Base-by-base conservation (phyloP, 2,797 vertebrate genomes). In the Bradypus variegatus region DNA sequence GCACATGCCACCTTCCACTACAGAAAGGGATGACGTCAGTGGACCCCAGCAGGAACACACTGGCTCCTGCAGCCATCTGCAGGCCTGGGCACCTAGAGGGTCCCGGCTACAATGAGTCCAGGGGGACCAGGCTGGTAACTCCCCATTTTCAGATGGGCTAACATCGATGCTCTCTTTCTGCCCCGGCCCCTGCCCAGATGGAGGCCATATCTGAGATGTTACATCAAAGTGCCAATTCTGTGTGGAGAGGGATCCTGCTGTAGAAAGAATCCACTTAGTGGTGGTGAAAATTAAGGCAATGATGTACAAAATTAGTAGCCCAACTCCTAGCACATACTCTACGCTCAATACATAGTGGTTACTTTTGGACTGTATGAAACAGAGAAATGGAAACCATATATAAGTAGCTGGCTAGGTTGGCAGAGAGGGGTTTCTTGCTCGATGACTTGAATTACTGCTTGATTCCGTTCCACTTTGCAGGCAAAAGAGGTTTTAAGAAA, bases 401-500 rank as follows among this genome's bases (percentile, higher is more conserved):
- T n/a, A 90, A 86, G 89, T 62, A 55, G 65, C 48, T 69, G 48
- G 38, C 27, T 62, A 13, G 33, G 64, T 41, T n/a, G 45, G 58
- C 13, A 75, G 29, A 73, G 55, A 55, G 55, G 25, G 23, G 14
- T 58, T 88, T 89, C 70, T 93, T 36, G 15, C 80, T 77, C 82
- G 60, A 94, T 88, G 70, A 58, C 36, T 62, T 86, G 60, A 48
- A 73, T 53, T 27, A 38, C n/a, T 62, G 78, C 65, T 82, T 69
- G 79, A 67, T 36, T 88, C 50, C 72, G 77, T 73, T 81, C 38
- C 77, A 89, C 16, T 76, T 92, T 85, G 60, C 58, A 50, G 33
- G 58, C 36, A 58, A 83, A 84, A 65, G 64, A 62, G 21, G 33
- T 36, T 92, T 81, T 15, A 73, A 77, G 77, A 89, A 95, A 90